These are phyloP conservation scores for Spinus pinus DNA, from an alignment of 2,797 vertebrate species.

Conservation along the genomic window DNA sequence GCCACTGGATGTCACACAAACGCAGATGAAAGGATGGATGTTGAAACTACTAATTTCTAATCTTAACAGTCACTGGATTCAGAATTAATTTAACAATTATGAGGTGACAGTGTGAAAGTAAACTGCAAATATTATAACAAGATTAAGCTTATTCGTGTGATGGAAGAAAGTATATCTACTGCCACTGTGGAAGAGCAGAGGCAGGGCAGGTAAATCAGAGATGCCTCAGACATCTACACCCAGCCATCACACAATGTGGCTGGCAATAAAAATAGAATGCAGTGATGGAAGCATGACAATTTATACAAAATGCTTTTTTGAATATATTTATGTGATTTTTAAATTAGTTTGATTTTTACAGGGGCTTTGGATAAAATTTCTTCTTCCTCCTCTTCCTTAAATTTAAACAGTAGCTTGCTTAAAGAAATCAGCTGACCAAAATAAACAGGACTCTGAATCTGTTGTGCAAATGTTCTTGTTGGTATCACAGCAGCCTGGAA, in stretches of 20 bases:
- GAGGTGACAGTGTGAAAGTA: background rate
- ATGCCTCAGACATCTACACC: background rate
- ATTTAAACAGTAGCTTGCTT: background rate
- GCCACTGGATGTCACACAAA: conserved; percentile 74
- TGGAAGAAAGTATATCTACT: background rate
- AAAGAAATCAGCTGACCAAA: background rate
- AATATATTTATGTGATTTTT: background rate
- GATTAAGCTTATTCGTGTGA: background rate
- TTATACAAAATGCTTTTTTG: background rate
- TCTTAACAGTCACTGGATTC: background rate
- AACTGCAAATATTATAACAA: background rate
- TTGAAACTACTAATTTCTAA: background rate
- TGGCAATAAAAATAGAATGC: background rate
- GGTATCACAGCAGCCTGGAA: background rate
- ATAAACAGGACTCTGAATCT: background rate
- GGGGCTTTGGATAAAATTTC: background rate
- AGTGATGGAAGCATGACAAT: accelerated
- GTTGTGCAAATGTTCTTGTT: background rate
- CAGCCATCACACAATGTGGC: background rate
- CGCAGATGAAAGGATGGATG: conserved; percentile 33
- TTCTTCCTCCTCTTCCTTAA: background rate
- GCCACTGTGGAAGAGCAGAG: background rate
- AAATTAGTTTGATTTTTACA: background rate
- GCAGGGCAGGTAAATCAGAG: background rate
- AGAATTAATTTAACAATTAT: background rate